phyloP scores from a whole-genome alignment of 2,797 vertebrate species.

The Typhlichthys eigenmanni region DNA sequence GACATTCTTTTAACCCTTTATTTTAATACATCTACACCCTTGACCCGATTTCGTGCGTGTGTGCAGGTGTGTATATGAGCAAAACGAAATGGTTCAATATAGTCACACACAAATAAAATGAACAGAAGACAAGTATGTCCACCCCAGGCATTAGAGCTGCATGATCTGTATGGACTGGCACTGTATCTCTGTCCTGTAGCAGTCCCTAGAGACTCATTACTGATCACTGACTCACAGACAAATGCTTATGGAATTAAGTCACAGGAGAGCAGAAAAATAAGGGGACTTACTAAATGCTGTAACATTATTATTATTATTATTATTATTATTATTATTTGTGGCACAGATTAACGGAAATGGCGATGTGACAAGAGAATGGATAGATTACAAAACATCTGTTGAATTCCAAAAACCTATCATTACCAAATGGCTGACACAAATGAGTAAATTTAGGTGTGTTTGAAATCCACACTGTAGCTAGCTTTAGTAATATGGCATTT shows the following conservation, averaged over 20 bases:
- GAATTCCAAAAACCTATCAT: conserved; percentile 10
- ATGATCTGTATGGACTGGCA: conserved; percentile 9
- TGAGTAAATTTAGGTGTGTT: not conserved
- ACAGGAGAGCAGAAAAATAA: conserved; percentile 42
- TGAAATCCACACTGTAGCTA: conserved; percentile 3
- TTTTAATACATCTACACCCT: too few species aligned
- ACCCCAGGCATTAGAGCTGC: not conserved
- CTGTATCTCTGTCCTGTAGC: conserved; percentile 22
- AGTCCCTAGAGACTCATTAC: conserved; percentile 50
- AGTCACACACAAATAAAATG: too few species aligned
- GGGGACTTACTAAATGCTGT: conserved; percentile 40
- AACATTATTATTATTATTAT: not conserved
- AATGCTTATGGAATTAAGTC: conserved; percentile 53
- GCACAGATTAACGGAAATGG: conserved; percentile 46
- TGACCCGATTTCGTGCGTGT: too few species aligned
- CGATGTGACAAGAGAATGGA: conserved; percentile 22
- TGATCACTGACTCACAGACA: conserved; percentile 58
- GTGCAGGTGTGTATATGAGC: too few species aligned
- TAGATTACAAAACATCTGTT: not conserved
- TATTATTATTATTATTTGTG: conserved; percentile 28
- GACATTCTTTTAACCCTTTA: too few species aligned
- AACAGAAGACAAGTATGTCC: too few species aligned
- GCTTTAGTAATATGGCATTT: conserved; percentile 18
- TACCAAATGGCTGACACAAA: conserved; percentile 2
- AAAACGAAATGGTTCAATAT: too few species aligned